Conservation (phyloP, 2,888 invertebrate species). For the Zonitis immaculata region DNA sequence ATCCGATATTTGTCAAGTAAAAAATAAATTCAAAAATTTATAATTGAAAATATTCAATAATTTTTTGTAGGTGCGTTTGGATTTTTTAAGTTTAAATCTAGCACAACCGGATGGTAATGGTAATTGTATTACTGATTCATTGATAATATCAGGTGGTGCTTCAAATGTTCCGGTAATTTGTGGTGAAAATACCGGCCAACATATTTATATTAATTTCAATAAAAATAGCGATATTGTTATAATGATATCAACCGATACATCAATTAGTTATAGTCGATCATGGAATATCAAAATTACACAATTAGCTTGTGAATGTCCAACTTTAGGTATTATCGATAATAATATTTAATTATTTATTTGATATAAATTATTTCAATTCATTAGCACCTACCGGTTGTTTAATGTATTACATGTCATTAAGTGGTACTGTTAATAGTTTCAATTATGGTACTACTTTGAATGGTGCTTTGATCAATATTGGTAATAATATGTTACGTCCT, state of each 20-base stretch:
- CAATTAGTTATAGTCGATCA: constrained; percentile 58
- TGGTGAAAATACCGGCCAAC: constrained; percentile 77
- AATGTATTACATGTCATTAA: constrained; percentile 62
- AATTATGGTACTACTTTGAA: constrained; percentile 63
- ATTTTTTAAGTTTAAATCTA: constrained; percentile 68
- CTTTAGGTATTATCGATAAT: constrained; percentile 60
- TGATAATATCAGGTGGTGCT: constrained; percentile 66
- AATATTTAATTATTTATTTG: not conserved
- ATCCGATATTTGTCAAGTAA: constrained; percentile 64
- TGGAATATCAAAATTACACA: constrained; percentile 75
- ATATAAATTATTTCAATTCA: too few species aligned
- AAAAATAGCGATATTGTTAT: constrained; percentile 64
- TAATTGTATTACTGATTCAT: constrained; percentile 63
- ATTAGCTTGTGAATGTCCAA: constrained; percentile 66
- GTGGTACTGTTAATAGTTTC: constrained; percentile 67
- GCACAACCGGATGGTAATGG: constrained; percentile 73
- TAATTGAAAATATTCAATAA: not conserved
- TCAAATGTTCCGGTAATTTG: constrained; percentile 71
- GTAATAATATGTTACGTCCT: constrained; percentile 23
- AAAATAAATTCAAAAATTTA: not conserved
- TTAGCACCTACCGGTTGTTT: constrained; percentile 76
- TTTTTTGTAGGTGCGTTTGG: constrained; percentile 63
- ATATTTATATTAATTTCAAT: constrained; percentile 71
- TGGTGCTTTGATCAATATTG: constrained; percentile 21
- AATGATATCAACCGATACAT: constrained; percentile 59